Conservation (phyloP, 2,113 vertebrate species). For the Mus musculus region DNA sequence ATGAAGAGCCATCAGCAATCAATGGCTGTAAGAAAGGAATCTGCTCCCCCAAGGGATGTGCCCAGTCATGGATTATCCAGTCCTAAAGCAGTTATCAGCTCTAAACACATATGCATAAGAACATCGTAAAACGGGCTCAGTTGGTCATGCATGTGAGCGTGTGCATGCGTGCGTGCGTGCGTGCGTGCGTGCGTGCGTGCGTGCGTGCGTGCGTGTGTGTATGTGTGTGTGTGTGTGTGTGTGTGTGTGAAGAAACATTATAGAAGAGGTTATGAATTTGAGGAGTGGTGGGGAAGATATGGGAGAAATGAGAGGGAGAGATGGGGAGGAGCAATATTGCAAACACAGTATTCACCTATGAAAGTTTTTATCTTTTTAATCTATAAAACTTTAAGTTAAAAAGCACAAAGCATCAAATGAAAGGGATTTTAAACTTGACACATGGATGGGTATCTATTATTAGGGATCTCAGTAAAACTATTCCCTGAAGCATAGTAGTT, state of each 20-base stretch:
- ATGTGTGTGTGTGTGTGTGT: no score
- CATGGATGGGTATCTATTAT: not conserved
- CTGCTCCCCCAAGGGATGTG: not conserved
- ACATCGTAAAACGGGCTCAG: not conserved
- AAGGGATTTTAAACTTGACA: slow-evolving; percentile 12
- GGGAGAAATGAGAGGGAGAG: not conserved
- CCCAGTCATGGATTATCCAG: not conserved
- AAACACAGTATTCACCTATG: not conserved
- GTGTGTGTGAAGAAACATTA: not conserved
- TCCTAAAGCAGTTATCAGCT: no score
- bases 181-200: not conserved
- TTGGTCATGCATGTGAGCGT: not conserved
- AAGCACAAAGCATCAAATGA: not conserved
- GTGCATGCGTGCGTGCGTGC: not conserved
- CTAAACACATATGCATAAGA: not conserved
- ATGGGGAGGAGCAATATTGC: not conserved
- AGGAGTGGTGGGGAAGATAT: no score
- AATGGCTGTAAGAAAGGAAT: not conserved
- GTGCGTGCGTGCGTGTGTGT: no score
- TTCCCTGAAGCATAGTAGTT: not conserved
- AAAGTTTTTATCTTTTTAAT: not conserved
- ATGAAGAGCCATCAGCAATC: not conserved
- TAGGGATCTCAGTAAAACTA: slow-evolving; percentile 27
- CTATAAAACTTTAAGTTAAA: not conserved
- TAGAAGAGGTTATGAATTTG: not conserved